Conservation (phyloP, 1,140 invertebrate species). For the Sinella curviseta region DNA sequence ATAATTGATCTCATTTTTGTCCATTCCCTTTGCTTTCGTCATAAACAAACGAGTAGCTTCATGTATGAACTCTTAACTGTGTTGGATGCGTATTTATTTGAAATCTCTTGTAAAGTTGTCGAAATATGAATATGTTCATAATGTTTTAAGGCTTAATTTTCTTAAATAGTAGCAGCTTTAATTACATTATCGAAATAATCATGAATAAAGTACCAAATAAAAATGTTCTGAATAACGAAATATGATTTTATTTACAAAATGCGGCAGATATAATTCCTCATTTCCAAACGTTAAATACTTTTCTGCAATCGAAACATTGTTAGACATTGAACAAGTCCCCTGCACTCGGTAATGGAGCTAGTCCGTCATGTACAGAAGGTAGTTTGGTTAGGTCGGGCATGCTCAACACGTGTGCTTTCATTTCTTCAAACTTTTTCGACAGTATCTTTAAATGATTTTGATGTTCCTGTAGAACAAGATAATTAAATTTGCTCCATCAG, state of each 20-base stretch:
- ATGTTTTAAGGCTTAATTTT: no score
- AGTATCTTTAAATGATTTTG: slow-evolving; percentile 51
- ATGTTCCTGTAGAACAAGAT: slow-evolving; percentile 73
- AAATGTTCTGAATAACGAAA: background rate
- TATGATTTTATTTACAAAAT: background rate
- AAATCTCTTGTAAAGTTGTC: no score
- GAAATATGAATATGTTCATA: no score
- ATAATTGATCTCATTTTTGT: no score
- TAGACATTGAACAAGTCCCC: slow-evolving; percentile 79
- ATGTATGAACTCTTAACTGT: no score
- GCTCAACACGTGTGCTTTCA: slow-evolving; percentile 88
- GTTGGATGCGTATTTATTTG: no score
- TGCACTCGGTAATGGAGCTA: slow-evolving; percentile 88
- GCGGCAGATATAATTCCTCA: background rate
- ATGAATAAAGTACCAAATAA: no score
- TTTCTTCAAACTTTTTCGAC: slow-evolving; percentile 62
- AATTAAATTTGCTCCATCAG: no score
- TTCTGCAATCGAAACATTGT: background rate
- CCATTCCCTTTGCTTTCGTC: no score
- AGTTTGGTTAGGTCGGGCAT: slow-evolving; percentile 86
- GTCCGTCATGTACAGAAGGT: slow-evolving; percentile 83
- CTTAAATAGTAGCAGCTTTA: no score
- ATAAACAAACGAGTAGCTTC: no score
- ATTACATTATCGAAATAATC: no score
- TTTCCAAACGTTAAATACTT: background rate